Evolutionary conservation across 2,888 invertebrate species (phyloP), one percentile per base, ranked within the genome.

Genomic region (Phania funesta): DNA sequence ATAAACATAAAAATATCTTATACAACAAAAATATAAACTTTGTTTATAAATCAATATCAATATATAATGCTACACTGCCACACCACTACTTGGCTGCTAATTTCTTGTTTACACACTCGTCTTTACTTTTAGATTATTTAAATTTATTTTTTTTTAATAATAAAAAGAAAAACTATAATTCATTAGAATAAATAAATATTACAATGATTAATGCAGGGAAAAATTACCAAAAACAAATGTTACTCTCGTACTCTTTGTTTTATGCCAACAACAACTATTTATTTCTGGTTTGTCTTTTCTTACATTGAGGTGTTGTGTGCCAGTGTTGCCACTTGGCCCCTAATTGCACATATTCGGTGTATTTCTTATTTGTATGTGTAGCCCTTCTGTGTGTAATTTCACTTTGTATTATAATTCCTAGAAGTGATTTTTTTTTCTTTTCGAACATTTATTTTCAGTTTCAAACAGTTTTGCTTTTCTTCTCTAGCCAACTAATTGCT

Each of bases 151-250:
- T 32, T 26, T 32, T 32, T 52, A 54, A 44, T 20, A 20, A 52
- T 7, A 24, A 41, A 5, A 38, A 54, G 41, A 62, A 46, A 1
- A 29, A 54, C 6, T 68, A 32, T 29, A 68, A 44, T 54, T 67
- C 26, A 54, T 67, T 16, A 29, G 9, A 54, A 54, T 44, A 29
- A 29, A 54, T 35, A 60, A 60, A 71, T 32, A 29, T 16, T 24
- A 8, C 38, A 20, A 60, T 71, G 71, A 71, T 60, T 58, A 50
- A 60, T 29, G 26, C 50, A 38, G 20, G 26, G 22, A 22, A 68
- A n/a, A 46, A 54, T 56, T 20, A 32, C 16, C 18, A 29, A 11
- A 26, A 46, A 18, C 13, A 35, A 16, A n/a, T n/a, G n/a, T n/a
- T n/a, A 26, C 0, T 38, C 9, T 16, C 50, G 26, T 16, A 16